Evolutionary conservation across 2,888 invertebrate genomes (phyloP).

Genomic region (Pheosia tremula): DNA sequence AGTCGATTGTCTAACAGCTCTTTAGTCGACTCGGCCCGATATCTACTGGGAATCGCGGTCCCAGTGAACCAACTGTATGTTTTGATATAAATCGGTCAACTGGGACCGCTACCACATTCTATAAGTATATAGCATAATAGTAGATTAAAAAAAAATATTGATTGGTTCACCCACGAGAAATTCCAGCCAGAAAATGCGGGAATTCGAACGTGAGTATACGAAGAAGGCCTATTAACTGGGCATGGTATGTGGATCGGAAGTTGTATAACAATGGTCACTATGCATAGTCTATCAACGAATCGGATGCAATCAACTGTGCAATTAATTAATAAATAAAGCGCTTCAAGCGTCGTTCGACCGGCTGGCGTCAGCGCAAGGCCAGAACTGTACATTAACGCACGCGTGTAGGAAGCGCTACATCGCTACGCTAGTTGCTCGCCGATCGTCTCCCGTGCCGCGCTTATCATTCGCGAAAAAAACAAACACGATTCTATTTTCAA

Average conservation of each 20-base stretch:
- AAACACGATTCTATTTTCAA: conserved; percentile 23
- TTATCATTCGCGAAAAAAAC: conserved; percentile 28
- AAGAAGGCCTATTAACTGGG: no score
- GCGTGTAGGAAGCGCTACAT: conserved; percentile 59
- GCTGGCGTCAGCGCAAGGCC: conserved; percentile 53
- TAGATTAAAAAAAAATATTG: no score
- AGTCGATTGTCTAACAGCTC: no score
- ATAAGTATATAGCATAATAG: no score
- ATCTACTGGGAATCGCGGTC: no score
- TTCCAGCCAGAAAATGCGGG: no score
- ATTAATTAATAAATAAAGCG: conserved; percentile 55
- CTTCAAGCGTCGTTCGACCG: conserved; percentile 40
- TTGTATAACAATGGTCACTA: not conserved
- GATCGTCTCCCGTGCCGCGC: conserved; percentile 40
- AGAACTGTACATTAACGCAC: conserved; percentile 50
- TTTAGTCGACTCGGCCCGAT: no score
- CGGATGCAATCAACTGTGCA: conserved; percentile 39
- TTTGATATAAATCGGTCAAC: no score
- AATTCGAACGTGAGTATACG: no score
- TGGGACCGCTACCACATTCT: no score
- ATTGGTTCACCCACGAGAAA: no score
- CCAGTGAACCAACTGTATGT: no score
- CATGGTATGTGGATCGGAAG: not conserved
- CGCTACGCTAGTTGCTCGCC: conserved; percentile 49
- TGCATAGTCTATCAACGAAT: conserved; percentile 22